Percentiles rank a stretch among this genome's conserved stretches.
These are phyloP conservation scores for Hydractinia echinata DNA, from an alignment of 30 jellyfish, hydroid and myxozoan genomes.

Conservation along the genomic window DNA sequence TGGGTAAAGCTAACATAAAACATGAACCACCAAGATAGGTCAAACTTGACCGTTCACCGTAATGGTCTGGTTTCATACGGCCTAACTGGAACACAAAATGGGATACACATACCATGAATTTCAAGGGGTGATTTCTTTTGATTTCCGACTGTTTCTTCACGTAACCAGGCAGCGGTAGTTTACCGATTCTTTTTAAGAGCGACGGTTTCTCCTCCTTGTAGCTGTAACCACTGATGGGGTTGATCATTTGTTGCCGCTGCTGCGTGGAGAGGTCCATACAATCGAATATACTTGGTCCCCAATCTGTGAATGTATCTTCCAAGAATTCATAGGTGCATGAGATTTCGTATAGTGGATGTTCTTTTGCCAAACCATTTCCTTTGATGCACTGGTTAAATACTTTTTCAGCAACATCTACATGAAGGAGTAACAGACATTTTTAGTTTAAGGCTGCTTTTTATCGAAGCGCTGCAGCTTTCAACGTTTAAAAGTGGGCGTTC, in stretches of 20 bases:
- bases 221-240: constrained; percentile 16
- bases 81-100: neutral
- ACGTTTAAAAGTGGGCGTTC: no score
- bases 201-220: constrained; percentile 3
- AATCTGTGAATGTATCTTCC: constrained; percentile 82
- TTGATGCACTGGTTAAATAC: constrained; percentile 87
- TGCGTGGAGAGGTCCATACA: neutral
- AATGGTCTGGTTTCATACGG: neutral
- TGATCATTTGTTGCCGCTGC: constrained; percentile 18
- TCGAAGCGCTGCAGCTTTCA: no score
- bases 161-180: constrained; percentile 67
- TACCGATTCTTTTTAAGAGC: constrained; percentile 24
- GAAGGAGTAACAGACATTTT: neutral
- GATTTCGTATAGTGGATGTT: constrained; percentile 89
- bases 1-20: neutral
- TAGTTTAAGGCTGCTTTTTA: no score
- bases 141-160: constrained; percentile 67
- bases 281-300: constrained; percentile 72
- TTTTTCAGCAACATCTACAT: constrained; percentile 86
- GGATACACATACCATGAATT: constrained; percentile 65
- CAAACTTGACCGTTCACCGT: neutral
- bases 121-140: constrained; percentile 84
- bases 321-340: constrained; percentile 90
- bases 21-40: neutral
- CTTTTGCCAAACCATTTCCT: constrained; percentile 83